Evolutionary conservation across 2,888 invertebrate species (phyloP).

Genomic region (Liodrosophila aerea): DNA sequence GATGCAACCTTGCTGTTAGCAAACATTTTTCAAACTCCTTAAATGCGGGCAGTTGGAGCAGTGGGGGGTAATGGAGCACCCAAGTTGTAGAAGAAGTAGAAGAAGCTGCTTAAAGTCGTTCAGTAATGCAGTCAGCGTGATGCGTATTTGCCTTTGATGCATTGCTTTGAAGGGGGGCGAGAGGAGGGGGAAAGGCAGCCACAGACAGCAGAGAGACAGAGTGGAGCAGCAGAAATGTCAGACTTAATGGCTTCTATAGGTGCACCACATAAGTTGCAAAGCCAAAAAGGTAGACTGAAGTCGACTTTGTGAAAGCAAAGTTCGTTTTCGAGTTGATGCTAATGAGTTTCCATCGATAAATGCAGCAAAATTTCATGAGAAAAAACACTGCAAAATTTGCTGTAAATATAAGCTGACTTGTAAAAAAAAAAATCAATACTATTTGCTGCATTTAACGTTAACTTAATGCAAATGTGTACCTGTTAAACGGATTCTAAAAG

Average conservation of each 20-base stretch:
- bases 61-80: neutral
- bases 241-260: constrained; percentile 23
- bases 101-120: constrained; percentile 59
- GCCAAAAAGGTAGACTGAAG: constrained; percentile 9
- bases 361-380: constrained; percentile 3
- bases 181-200: neutral
- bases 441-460: no score
- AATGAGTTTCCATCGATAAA: constrained; percentile 31
- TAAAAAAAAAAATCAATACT: no score
- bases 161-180: constrained; percentile 29
- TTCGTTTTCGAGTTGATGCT: constrained; percentile 17
- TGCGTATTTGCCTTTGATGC: constrained; percentile 62
- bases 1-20: constrained; percentile 21
- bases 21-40: constrained; percentile 55
- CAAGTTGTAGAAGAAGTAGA: constrained; percentile 1
- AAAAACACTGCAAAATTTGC: neutral
- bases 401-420: no score
- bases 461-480: no score
- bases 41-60: neutral
- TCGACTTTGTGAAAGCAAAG: constrained; percentile 19
- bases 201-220: constrained; percentile 4
- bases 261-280: constrained; percentile 1
- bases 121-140: constrained; percentile 67
- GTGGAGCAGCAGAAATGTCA: no score
- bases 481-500: no score